Conservation (phyloP, 2,888 invertebrate genomes). For the Digitonthophagus gazella region DNA sequence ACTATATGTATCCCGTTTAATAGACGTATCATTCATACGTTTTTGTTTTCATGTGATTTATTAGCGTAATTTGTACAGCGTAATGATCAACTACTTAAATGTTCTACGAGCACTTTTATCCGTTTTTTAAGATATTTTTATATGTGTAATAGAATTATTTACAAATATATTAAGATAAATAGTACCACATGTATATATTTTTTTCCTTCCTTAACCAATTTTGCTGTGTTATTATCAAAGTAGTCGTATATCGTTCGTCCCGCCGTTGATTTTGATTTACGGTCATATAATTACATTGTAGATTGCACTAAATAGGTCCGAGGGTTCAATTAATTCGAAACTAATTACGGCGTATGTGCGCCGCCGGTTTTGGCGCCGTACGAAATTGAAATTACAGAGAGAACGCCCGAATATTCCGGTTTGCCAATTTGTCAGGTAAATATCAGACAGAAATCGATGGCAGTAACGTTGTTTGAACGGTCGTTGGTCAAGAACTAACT, state of each 20-base stretch:
- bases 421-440: not conserved
- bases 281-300: not conserved
- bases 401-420: not conserved
- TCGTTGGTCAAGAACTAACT: not conserved
- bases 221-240: not conserved
- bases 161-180: not conserved
- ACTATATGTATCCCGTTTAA: slow-evolving; percentile 84
- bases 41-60: not conserved
- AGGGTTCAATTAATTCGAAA: not conserved
- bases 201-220: too few relatives aligned
- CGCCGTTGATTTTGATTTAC: not conserved
- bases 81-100: not conserved
- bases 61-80: not conserved
- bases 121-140: not conserved
- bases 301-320: not conserved
- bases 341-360: not conserved
- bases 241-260: not conserved
- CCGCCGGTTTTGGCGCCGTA: not conserved
- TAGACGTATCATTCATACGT: not conserved
- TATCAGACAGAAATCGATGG: not conserved
- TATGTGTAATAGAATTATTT: not conserved
- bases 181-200: not conserved
- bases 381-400: not conserved
- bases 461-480: not conserved
- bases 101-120: not conserved